Base-by-base conservation (phyloP, 2,797 vertebrate species). In the Macrochelys suwanniensis region DNA sequence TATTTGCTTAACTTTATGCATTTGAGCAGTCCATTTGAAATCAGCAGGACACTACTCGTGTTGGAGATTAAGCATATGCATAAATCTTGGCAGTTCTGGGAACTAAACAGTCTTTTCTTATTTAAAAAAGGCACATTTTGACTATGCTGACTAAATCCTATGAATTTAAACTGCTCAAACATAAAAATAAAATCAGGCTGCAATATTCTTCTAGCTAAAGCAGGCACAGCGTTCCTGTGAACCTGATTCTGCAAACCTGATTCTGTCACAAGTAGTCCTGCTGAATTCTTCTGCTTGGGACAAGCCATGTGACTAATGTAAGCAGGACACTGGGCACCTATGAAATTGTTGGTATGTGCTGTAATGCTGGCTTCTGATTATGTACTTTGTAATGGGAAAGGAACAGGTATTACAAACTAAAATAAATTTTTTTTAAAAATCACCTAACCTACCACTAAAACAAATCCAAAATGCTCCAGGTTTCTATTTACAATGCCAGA, bases 401-500 rank as follows among this genome's bases (percentile, higher is more conserved):
- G 26, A 91, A 94, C 83, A 47, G 15, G 19, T 86, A 82, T 80
- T 79, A 51, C 23, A 68, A 37, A 42, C n/a, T 28, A 56, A 15
- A 0, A 4, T 61, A 61, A 61, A 4, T 4, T 2, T 4, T 59
- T 59, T 37, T 21, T 5, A 42, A 79, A 33, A 0, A 0, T 80
- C 12, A 89, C 84, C 68, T 93, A 96, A 80, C 7, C 68, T 89
- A 68, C 87, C 68, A 85, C 68, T 92, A 86, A 96, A 95, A 95
- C 88, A 80, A 94, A 97, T 94, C 21, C 49, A 89, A 74, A 93
- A 90, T 91, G 93, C 87, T 96, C 84, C 85, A 87, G 68, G 87
- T 82, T 80, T 96, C 49, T 92, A 84, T 90, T 95, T 94, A 90
- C 84, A 90, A 90, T 26, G 78, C 92, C 92, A 96, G 78, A 88